Percentiles rank a stretch among this genome's conserved stretches.
Evolutionary conservation across 2,113 vertebrate species (phyloP).

Genomic region (Panthera leo): DNA sequence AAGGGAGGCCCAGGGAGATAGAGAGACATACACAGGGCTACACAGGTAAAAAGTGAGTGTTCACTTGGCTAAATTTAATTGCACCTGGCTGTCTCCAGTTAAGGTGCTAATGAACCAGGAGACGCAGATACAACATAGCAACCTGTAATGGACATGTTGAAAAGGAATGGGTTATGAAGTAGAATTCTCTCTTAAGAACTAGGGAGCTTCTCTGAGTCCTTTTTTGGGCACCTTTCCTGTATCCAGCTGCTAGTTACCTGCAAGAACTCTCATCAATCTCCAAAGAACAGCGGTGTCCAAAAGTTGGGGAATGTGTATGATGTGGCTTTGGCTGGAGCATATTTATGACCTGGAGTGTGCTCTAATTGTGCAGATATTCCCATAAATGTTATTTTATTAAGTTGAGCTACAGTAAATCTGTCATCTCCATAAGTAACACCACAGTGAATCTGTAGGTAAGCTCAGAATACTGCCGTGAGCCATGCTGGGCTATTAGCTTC

Average conservation of each 20-base stretch:
- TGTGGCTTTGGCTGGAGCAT: rapidly evolving
- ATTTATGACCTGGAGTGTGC: conserved; percentile 36
- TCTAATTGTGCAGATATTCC: conserved; percentile 38
- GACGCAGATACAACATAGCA: not conserved
- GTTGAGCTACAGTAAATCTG: conserved; percentile 68
- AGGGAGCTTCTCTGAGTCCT: not conserved
- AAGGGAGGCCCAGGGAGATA: not conserved
- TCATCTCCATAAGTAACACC: conserved; percentile 40
- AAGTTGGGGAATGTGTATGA: rapidly evolving
- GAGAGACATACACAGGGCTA: not conserved
- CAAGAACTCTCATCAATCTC: not conserved
- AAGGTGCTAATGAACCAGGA: not conserved
- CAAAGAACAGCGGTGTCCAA: not conserved
- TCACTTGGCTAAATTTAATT: not conserved
- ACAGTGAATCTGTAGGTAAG: not conserved
- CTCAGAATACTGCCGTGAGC: not conserved
- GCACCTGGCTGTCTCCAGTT: not conserved
- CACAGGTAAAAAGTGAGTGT: not conserved
- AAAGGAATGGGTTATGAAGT: not conserved
- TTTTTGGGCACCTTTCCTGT: not conserved
- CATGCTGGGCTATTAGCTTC: not conserved
- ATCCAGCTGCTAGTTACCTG: not conserved
- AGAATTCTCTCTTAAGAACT: not conserved
- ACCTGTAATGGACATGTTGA: not conserved
- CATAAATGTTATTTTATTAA: conserved; percentile 59